Evolutionary conservation across 2,797 vertebrate species (phyloP), one percentile per base, ranked within the genome.

Genomic region (Okamejei kenojei): DNA sequence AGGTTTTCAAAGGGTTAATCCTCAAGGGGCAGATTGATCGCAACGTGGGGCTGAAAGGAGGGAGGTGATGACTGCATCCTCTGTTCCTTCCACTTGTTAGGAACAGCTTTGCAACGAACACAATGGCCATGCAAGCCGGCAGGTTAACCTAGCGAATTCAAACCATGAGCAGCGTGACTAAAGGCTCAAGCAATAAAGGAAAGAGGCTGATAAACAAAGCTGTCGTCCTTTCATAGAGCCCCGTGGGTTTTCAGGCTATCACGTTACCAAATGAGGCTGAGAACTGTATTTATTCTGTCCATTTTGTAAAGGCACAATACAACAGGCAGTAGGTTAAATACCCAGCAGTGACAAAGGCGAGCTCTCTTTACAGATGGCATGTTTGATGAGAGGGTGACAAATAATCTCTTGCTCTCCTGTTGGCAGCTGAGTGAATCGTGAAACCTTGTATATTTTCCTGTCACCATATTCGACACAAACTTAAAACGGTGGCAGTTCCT

Each of bases 361-460:
- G 2, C 61, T 11, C 45, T 13, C 81, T 61, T 82, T 29, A n/a
- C 82, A 63, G 61, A 32, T 84, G 81, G 23, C 23, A 58, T 11
- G 82, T n/a, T 32, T n/a, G 9, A 4, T 15, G 54, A 80, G 0
- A 45, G 68, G 74, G 6, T 58, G 73, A 79, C 73, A 54, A 93
- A 81, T 91, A 86, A 65, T 45, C 80, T 23, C 92, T 73, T 84
- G 19, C 35, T 84, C 1, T 68, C 90, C 93, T 93, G 23, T 74
- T 93, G 93, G 79, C 35, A 88, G 26, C 77, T 93, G 61, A 93
- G 93, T n/a, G 1, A 26, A 26, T 35, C 68, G 93, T 82, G 92
- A 45, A 90, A 71, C 26, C 76, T 94, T 76, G 76, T 79, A 93
- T 32, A 45, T 4, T 88, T 86, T 80, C 88, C 76, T 93, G 91